These are phyloP conservation scores for Chymomyza fuscimana DNA, from an alignment of 2,888 invertebrate species.

Conservation along the genomic window DNA sequence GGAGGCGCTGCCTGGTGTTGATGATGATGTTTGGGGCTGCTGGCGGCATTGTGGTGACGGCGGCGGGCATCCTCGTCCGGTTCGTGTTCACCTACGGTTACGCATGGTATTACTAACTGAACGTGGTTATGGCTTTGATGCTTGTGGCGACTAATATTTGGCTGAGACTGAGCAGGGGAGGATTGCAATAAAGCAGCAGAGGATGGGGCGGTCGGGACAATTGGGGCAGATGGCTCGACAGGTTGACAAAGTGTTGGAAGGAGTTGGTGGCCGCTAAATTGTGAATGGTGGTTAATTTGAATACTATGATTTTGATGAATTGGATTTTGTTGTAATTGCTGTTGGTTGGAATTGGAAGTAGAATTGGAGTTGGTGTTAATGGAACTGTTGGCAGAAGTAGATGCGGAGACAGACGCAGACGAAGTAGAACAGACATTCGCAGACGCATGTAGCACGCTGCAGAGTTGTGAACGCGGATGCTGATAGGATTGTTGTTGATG, in stretches of 20 bases:
- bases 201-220: constrained; percentile 25
- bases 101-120: constrained; percentile 89
- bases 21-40: constrained; percentile 69
- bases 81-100: constrained; percentile 88
- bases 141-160: constrained; percentile 71
- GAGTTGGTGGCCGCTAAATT: constrained; percentile 30
- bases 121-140: constrained; percentile 80
- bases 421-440: constrained; percentile 34
- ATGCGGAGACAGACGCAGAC: constrained; percentile 53
- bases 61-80: constrained; percentile 82
- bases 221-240: constrained; percentile 20
- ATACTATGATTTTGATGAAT: constrained; percentile 40
- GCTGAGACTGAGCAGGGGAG: constrained; percentile 44
- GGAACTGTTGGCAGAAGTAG: constrained; percentile 44
- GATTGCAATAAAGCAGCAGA: constrained; percentile 21
- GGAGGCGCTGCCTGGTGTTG: constrained; percentile 47
- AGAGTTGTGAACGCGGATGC: constrained; percentile 18
- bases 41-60: constrained; percentile 60
- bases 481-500: constrained; percentile 44
- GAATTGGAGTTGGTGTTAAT: constrained; percentile 69
- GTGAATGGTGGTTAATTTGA: constrained; percentile 36
- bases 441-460: constrained; percentile 29
- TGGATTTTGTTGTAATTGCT: constrained; percentile 52
- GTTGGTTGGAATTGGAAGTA: constrained; percentile 77
- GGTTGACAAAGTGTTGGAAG: constrained; percentile 40